These are phyloP conservation scores for Drosophila littoralis DNA, from an alignment of 1,140 invertebrate species.

Conservation along the genomic window DNA sequence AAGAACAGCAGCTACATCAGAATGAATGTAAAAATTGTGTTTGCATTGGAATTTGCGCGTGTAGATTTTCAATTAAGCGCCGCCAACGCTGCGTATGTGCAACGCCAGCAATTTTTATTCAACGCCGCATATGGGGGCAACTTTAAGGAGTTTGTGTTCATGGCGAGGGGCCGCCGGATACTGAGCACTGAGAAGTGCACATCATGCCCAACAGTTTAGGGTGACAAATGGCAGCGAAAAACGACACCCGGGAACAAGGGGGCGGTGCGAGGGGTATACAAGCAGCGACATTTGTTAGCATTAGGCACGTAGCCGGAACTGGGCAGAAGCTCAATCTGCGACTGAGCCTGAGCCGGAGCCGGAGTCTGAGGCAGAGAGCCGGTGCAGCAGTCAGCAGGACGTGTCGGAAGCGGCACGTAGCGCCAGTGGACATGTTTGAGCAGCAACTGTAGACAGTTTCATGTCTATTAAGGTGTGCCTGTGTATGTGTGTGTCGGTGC, in stretches of 20 bases:
- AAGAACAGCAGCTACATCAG: slow-evolving; percentile 10
- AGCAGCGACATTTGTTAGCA: slow-evolving; percentile 64
- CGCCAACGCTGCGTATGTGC: slow-evolving; percentile 63
- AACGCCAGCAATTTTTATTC: slow-evolving; percentile 51
- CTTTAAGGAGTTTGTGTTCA: slow-evolving; percentile 3
- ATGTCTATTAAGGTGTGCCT: slow-evolving; percentile 9
- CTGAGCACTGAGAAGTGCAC: slow-evolving; percentile 29
- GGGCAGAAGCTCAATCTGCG: slow-evolving; percentile 3
- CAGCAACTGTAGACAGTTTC: slow-evolving; percentile 34
- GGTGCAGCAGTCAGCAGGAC: slow-evolving; percentile 16
- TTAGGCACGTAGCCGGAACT: slow-evolving; percentile 64
- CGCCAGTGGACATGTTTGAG: slow-evolving; percentile 54
- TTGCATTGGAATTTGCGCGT: slow-evolving; percentile 70
- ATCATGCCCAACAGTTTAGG: slow-evolving; percentile 52
- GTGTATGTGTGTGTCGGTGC: slow-evolving; percentile 25
- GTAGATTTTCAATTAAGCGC: slow-evolving; percentile 70
- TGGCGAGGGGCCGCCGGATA: not conserved
- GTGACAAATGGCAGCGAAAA: slow-evolving; percentile 61
- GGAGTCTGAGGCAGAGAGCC: slow-evolving; percentile 8
- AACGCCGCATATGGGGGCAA: not conserved
- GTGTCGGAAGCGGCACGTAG: slow-evolving; percentile 59
- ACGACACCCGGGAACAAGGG: slow-evolving; percentile 17
- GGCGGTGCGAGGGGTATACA: not conserved
- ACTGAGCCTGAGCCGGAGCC: not conserved
- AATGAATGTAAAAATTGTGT: slow-evolving; percentile 54